These are phyloP conservation scores for Neogale vison DNA, from an alignment of 2,113 vertebrate species.

Conservation along the genomic window DNA sequence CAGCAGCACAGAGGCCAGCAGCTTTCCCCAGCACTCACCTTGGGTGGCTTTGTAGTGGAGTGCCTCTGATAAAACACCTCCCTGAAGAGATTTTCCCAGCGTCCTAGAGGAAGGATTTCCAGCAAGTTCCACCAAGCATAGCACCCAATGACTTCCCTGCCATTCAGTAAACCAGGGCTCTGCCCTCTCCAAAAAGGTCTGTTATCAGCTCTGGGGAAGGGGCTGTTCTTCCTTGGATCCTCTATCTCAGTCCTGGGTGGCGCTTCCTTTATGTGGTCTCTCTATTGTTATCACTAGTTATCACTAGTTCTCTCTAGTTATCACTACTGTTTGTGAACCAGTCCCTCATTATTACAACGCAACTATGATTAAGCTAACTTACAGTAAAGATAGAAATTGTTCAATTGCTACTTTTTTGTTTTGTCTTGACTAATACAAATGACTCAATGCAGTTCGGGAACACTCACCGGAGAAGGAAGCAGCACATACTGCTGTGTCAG, in stretches of 20 bases:
- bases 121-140: neutral
- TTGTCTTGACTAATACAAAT: neutral
- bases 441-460: neutral
- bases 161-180: neutral
- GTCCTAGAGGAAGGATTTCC: neutral
- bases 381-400: neutral
- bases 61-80: neutral
- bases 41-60: neutral
- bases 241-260: neutral
- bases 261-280: neutral
- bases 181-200: neutral
- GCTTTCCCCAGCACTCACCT: neutral
- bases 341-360: neutral
- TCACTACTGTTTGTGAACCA: neutral
- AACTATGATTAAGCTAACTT: neutral
- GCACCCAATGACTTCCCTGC: neutral
- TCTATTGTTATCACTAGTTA: neutral
- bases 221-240: neutral
- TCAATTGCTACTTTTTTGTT: neutral
- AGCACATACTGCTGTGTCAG: neutral
- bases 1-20: neutral
- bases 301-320: neutral
- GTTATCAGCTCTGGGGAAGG: neutral
- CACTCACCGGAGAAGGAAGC: neutral
- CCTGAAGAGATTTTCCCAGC: neutral